These are phyloP conservation scores for Esox lucius DNA, from an alignment of 2,797 vertebrate species.

Conservation along the genomic window DNA sequence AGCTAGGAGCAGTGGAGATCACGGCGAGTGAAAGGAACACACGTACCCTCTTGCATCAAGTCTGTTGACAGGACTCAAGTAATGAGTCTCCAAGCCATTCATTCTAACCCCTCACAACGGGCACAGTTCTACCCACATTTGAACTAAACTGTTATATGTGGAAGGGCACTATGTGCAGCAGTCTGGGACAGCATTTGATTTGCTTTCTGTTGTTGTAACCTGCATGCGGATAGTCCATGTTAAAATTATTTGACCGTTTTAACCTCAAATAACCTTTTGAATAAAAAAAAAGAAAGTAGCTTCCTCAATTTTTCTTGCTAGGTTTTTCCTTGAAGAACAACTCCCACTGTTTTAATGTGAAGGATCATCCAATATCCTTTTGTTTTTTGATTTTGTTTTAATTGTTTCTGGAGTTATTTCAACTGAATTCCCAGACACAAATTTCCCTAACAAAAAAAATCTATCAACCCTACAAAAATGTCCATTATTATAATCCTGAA, in stretches of 20 bases:
- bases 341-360: too few relatives aligned
- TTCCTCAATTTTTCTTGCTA: too few relatives aligned
- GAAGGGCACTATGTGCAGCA: neutral
- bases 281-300: too few relatives aligned
- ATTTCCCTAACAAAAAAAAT: too few relatives aligned
- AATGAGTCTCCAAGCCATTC: neutral
- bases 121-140: neutral
- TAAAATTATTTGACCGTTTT: neutral
- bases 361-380: too few relatives aligned
- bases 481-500: too few relatives aligned
- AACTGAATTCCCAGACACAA: too few relatives aligned
- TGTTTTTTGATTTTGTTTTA: too few relatives aligned
- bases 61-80: conserved; percentile 2
- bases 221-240: neutral
- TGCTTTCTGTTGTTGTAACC: neutral
- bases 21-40: neutral
- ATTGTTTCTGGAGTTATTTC: too few relatives aligned
- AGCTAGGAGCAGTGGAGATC: neutral
- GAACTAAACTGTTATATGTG: neutral
- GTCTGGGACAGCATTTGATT: neutral
- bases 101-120: conserved; percentile 5
- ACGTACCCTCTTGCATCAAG: neutral
- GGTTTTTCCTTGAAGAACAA: too few relatives aligned
- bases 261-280: too few relatives aligned
- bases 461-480: too few relatives aligned